These are phyloP conservation scores for Eurytoma californica DNA, from an alignment of 2,888 invertebrate genomes.

Conservation along the genomic window DNA sequence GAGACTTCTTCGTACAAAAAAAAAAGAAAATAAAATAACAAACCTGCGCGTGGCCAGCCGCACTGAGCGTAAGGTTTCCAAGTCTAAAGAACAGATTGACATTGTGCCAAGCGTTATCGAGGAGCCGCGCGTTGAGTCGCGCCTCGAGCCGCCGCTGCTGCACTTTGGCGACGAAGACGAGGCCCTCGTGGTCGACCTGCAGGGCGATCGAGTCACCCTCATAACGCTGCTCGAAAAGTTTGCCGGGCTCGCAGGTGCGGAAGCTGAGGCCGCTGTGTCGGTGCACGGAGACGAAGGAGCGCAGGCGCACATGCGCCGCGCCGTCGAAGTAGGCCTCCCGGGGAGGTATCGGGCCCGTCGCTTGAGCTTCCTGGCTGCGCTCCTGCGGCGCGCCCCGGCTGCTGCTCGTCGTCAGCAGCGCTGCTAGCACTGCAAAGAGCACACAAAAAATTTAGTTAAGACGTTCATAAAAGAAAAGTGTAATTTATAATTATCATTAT, in stretches of 20 bases:
- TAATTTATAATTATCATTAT: no score
- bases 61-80: conserved; percentile 78
- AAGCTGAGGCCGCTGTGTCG: conserved; percentile 89
- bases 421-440: conserved; percentile 64
- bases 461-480: no score
- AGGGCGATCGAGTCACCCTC: conserved; percentile 69
- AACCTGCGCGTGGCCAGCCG: conserved; percentile 78
- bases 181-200: conserved; percentile 75
- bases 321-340: conserved; percentile 91
- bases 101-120: conserved; percentile 90
- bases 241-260: conserved; percentile 82
- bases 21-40: not conserved
- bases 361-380: conserved; percentile 39
- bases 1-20: no score
- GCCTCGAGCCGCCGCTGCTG: conserved; percentile 78
- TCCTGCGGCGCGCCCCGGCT: conserved; percentile 49
- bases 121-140: conserved; percentile 81
- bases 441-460: not conserved
- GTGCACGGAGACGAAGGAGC: conserved; percentile 85
- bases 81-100: conserved; percentile 81
- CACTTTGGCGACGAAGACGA: conserved; percentile 76
- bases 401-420: conserved; percentile 63
- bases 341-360: conserved; percentile 11
- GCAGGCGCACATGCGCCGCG: conserved; percentile 84
- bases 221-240: conserved; percentile 73